Evolutionary conservation across 2,888 invertebrate genomes (phyloP).

Genomic region (Pocota personata): DNA sequence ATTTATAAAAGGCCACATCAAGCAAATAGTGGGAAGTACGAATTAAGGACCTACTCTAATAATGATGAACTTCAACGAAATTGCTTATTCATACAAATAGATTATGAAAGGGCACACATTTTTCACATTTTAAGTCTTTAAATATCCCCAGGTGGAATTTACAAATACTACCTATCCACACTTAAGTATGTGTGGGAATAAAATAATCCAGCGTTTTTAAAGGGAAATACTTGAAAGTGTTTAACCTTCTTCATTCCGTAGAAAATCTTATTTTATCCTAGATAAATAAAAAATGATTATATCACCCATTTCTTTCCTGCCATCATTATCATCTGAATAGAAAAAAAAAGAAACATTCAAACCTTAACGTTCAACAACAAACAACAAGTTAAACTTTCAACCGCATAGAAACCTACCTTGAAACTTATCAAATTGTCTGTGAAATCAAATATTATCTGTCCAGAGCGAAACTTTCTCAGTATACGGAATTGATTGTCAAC

Average conservation of each 20-base stretch:
- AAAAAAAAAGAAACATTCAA: neutral
- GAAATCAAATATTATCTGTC: neutral
- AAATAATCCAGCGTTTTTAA: neutral
- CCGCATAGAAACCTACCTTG: neutral
- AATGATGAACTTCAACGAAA: too few relatives aligned
- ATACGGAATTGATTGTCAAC: slow-evolving; percentile 35
- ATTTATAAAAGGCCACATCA: too few relatives aligned
- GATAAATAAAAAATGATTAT: neutral
- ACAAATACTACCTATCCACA: neutral
- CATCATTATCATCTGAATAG: neutral
- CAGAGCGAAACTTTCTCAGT: neutral
- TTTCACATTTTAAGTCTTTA: neutral
- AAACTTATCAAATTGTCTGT: neutral
- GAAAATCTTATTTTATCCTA: neutral
- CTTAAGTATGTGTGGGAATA: neutral
- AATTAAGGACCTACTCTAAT: too few relatives aligned
- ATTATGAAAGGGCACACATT: too few relatives aligned
- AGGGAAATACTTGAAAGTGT: neutral
- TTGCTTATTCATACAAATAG: neutral
- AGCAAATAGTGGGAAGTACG: too few relatives aligned
- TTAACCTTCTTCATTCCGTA: neutral
- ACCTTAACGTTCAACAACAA: neutral
- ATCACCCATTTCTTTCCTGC: neutral
- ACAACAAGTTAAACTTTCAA: neutral
- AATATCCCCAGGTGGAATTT: neutral